These are phyloP conservation scores for Calephelis virginiensis DNA, from an alignment of 1,140 invertebrate genomes.

Conservation along the genomic window DNA sequence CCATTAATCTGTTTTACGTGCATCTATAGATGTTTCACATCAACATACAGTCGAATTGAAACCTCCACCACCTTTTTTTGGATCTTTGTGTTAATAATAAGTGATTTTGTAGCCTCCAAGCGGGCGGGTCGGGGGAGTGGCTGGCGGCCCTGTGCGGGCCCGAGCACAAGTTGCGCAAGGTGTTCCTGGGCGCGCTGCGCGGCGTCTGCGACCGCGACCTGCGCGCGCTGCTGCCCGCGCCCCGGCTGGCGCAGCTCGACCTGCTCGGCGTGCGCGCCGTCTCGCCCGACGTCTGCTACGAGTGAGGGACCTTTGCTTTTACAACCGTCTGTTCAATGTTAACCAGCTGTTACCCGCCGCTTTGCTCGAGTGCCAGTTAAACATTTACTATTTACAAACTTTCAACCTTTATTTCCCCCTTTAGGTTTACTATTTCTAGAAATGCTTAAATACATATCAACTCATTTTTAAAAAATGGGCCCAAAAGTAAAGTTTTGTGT, in stretches of 20 bases:
- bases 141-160: constrained; percentile 79
- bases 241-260: constrained; percentile 87
- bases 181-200: constrained; percentile 88
- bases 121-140: constrained; percentile 77
- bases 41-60: too few species aligned
- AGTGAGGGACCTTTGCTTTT: constrained; percentile 51
- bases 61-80: constrained; percentile 13
- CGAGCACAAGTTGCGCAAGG: constrained; percentile 82
- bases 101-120: constrained; percentile 65
- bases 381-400: too few species aligned
- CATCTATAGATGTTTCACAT: too few species aligned
- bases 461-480: too few species aligned
- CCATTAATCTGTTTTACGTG: too few species aligned
- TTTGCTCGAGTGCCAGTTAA: too few species aligned
- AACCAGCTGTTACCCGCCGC: too few species aligned
- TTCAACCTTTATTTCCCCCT: too few species aligned
- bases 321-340: too few species aligned
- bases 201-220: constrained; percentile 89
- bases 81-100: not conserved
- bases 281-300: constrained; percentile 83
- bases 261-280: constrained; percentile 89
- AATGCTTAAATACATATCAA: too few species aligned
- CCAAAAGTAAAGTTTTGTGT: too few species aligned
- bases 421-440: too few species aligned
- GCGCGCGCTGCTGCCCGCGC: constrained; percentile 83